These are phyloP conservation scores for Dichetophora obliterata DNA, from an alignment of 2,888 invertebrate genomes.

Conservation along the genomic window DNA sequence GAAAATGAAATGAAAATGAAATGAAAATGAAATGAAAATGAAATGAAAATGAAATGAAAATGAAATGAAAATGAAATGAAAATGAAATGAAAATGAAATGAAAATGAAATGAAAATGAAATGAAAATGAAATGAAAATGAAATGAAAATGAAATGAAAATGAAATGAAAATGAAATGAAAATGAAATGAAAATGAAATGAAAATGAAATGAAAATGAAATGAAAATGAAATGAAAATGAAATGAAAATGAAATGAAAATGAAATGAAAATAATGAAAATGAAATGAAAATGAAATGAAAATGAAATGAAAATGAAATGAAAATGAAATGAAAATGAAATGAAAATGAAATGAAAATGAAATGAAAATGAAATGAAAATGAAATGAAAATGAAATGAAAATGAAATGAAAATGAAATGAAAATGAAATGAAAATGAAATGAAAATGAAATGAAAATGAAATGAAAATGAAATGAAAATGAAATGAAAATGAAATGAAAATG, in stretches of 20 bases:
- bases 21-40: slow-evolving; percentile 14
- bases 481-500: too few species aligned
- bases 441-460: not conserved
- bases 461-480: slow-evolving; percentile 9
- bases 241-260: slow-evolving; percentile 8
- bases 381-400: slow-evolving; percentile 5
- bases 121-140: slow-evolving; percentile 7
- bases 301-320: not conserved
- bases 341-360: slow-evolving; percentile 3
- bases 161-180: slow-evolving; percentile 10
- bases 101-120: slow-evolving; percentile 17
- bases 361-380: not conserved
- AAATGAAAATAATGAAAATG: not conserved
- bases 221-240: not conserved
- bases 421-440: not conserved
- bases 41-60: slow-evolving; percentile 9
- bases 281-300: not conserved
- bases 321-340: not conserved
- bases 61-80: not conserved
- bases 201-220: slow-evolving; percentile 9
- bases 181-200: slow-evolving; percentile 8
- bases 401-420: not conserved
- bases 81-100: slow-evolving; percentile 14
- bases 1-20: slow-evolving; percentile 14
- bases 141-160: slow-evolving; percentile 6